These are phyloP conservation scores for Gallinago nigripennis DNA, from an alignment of 2,797 vertebrate species.

Conservation along the genomic window DNA sequence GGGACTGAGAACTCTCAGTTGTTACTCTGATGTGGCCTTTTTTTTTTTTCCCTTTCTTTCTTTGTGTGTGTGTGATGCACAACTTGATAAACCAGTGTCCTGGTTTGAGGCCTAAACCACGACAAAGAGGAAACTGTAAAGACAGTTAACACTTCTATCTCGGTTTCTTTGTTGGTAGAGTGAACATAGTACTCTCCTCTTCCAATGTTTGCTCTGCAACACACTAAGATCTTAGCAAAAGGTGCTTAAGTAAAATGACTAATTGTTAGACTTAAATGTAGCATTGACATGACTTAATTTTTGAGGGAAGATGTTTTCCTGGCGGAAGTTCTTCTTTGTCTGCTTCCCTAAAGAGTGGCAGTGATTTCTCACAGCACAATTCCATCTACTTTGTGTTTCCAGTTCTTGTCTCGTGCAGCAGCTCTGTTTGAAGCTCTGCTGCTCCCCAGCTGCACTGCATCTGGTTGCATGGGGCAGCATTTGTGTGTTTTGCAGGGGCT, in stretches of 20 bases:
- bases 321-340: background rate
- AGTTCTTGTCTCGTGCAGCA: background rate
- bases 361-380: background rate
- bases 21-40: background rate
- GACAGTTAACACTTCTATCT: background rate
- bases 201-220: background rate
- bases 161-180: background rate
- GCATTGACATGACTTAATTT: background rate
- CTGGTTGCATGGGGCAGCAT: background rate
- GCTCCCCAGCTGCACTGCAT: background rate
- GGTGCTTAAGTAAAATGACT: background rate
- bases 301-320: background rate
- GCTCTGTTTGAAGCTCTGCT: background rate
- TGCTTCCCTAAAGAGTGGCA: background rate
- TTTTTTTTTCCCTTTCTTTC: rapidly evolving
- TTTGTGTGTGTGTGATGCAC: background rate
- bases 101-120: too few relatives aligned
- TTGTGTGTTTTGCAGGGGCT: background rate
- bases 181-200: background rate
- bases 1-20: constrained; percentile 14
- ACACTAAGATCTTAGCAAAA: background rate
- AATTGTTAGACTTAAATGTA: background rate
- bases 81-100: background rate
- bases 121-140: background rate
- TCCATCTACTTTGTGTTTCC: background rate